Percentiles rank a stretch among this genome's conserved stretches.
phyloP scores from a whole-genome alignment of 2,113 vertebrate genomes.

The Corythoichthys intestinalis region DNA sequence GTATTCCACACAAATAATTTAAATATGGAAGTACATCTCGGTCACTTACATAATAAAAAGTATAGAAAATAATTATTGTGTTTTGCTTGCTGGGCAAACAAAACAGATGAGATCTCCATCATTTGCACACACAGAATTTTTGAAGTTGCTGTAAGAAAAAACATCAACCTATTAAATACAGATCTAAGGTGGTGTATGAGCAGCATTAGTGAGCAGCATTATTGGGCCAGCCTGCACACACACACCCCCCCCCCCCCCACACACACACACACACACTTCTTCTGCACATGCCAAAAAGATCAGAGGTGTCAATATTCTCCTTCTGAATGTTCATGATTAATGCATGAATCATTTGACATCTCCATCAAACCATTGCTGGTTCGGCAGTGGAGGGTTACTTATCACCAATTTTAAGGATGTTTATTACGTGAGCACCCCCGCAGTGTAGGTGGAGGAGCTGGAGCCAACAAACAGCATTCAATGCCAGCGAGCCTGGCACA shows the following conservation, averaged over 20 bases:
- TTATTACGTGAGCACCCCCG: conserved; percentile 34
- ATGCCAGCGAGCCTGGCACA: conserved; percentile 58
- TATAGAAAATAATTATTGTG: not conserved
- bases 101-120: conserved; percentile 44
- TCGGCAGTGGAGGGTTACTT: conserved; percentile 31
- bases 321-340: conserved; percentile 43
- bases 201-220: conserved; percentile 36
- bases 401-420: conserved; percentile 52
- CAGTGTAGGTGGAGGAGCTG: conserved; percentile 54
- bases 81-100: conserved; percentile 14
- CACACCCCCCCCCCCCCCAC: no score
- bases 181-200: conserved; percentile 37
- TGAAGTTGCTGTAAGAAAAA: conserved; percentile 37
- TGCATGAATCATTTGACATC: conserved; percentile 48
- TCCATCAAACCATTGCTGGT: conserved; percentile 14
- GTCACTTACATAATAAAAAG: not conserved
- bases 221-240: conserved; percentile 47
- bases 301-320: conserved; percentile 47
- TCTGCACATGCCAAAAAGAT: conserved; percentile 38
- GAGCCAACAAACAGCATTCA: conserved; percentile 45
- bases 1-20: not conserved
- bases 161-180: conserved; percentile 46
- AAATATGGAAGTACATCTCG: not conserved
- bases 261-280: conserved; percentile 5
- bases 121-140: conserved; percentile 39